Evolutionary conservation across 2,113 vertebrate genomes (phyloP), one percentile per base, ranked within the genome.

Genomic region (Alethe castanea): DNA sequence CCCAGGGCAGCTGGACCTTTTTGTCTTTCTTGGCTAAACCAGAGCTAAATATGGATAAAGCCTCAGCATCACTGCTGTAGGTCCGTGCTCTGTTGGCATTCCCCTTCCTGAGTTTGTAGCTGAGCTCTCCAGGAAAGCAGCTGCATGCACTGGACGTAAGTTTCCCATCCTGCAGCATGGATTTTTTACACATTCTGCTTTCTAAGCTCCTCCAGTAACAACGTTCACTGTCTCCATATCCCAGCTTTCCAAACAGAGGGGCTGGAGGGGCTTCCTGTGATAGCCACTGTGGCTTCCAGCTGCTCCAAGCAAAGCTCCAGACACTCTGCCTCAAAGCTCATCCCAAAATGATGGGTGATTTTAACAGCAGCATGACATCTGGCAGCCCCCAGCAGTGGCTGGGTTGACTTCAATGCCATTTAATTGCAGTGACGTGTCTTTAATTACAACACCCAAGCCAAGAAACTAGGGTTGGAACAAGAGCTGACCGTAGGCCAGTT

Each of bases 21-120:
- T 73, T 22, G 64, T 22, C 6, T 65, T 61, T 47, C 71, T 45
- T 1, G 0, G 31, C 35, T 72, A 9, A 64, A 76, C 48, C 29
- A 50, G 38, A 77, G 48, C 11, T 53, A 57, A 86, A 20, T 2
- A 11, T 2, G 6, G 60, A 19, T 23, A 20, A 82, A 82, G 29
- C n/a, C 29, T 52, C 0, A 0, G 18, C 17, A 66, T 11, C 22
- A 52, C 0, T 40, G n/a, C 29, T 22, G 22, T 29, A 26, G 22
- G 24, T 40, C 44, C 0, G 0, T 24, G 40, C 47, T 82, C 26
- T 0, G 0, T 0, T 5, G 10, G 42, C 4, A 3, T 53, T 60
- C 10, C 54, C 0, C 15, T 81, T 44, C 50, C n/a, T 66, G 18
- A 9, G 9, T 17, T 54, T 52, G 78, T 24, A 38, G 20, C 85